A percentile compares a stretch with the other conserved stretches of the same genome.
Conservation (phyloP, 2,888 invertebrate species). For the Apantesis nais region DNA sequence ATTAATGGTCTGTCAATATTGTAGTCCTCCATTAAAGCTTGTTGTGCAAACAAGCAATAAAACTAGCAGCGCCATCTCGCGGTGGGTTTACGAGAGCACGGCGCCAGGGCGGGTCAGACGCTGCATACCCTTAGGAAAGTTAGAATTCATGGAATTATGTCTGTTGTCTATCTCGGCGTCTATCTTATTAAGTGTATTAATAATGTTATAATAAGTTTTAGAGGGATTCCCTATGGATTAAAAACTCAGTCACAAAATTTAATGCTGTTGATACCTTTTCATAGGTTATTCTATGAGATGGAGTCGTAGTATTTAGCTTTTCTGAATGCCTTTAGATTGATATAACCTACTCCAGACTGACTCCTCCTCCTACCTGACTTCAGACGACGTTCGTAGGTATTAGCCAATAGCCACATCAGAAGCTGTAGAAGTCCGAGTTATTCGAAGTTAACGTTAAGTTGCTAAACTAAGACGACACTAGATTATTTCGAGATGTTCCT, state of each 20-base stretch:
- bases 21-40: constrained; percentile 80
- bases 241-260: too few relatives aligned
- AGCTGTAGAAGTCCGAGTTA: neutral
- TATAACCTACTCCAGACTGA: neutral
- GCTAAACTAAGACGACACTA: neutral
- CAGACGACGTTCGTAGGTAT: neutral
- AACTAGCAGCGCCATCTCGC: constrained; percentile 76
- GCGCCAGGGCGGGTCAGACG: constrained; percentile 55
- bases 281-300: too few relatives aligned
- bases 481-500: neutral
- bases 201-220: too few relatives aligned
- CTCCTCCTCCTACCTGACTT: neutral
- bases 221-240: too few relatives aligned
- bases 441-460: constrained; percentile 6
- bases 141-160: constrained; percentile 8
- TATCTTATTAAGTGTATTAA: too few relatives aligned
- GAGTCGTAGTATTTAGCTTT: too few relatives aligned
- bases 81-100: constrained; percentile 70
- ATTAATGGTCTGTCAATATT: constrained; percentile 86
- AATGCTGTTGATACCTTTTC: too few relatives aligned
- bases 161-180: too few relatives aligned
- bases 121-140: too few relatives aligned
- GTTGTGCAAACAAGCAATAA: constrained; percentile 80
- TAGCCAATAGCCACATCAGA: neutral
- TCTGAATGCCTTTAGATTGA: neutral